These are phyloP conservation scores for Pseudotriccus pelzelni DNA, from an alignment of 2,797 vertebrate genomes.

Conservation along the genomic window DNA sequence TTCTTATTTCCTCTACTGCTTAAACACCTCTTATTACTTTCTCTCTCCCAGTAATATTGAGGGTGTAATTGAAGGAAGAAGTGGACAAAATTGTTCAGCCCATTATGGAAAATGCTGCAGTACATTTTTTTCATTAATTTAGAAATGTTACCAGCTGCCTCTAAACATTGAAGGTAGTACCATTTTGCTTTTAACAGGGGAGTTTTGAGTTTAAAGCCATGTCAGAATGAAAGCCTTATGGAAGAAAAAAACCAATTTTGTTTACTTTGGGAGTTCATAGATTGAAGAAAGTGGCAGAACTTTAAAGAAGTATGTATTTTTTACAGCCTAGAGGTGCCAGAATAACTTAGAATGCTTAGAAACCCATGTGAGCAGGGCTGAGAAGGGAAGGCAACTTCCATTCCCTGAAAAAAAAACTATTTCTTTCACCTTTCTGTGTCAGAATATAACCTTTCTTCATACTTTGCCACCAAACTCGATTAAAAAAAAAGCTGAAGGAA, in stretches of 20 bases:
- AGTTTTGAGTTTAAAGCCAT: conserved; percentile 15
- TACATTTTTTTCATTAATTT: neutral
- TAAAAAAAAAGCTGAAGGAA: neutral
- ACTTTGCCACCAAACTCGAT: neutral
- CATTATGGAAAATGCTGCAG: neutral
- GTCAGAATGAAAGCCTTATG: neutral
- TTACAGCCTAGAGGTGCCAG: neutral
- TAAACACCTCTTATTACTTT: conserved; percentile 5
- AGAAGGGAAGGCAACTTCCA: neutral
- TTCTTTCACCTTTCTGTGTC: neutral
- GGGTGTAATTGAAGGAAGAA: conserved; percentile 16
- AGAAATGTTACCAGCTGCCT: neutral
- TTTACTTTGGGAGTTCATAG: neutral
- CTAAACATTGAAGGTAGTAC: neutral
- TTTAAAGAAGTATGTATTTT: neutral
- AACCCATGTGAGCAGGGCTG: neutral
- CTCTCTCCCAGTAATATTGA: conserved; percentile 13
- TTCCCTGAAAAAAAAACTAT: neutral
- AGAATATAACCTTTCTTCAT: neutral
- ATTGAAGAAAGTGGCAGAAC: neutral
- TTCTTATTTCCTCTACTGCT: conserved; percentile 20
- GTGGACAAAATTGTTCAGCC: neutral
- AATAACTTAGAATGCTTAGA: conserved; percentile 12
- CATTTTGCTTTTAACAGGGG: neutral
- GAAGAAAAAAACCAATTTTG: neutral